Base-by-base conservation (phyloP, 2,113 vertebrate genomes). In the Seriola aureovittata region DNA sequence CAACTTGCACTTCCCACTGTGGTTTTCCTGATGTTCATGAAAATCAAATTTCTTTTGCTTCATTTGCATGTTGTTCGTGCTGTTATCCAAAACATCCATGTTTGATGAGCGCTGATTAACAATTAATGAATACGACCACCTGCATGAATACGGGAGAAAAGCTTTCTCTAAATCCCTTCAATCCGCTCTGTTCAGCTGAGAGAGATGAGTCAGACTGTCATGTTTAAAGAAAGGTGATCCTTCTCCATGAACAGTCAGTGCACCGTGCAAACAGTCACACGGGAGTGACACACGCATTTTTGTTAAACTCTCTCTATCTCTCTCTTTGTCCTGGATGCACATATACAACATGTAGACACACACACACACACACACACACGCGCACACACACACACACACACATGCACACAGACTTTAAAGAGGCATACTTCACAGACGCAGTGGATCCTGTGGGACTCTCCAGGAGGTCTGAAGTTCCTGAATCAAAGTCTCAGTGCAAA, bases 401-500 rank as follows among this genome's bases (percentile, higher is more conserved):
- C 25, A 62, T n/a, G 44, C 23, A 25, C 4, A 10, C 50, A 60
- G 57, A 59, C 75, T 81, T 88, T 78, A 71, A 86, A 86, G 64
- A 73, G 40, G 13, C 11, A 3, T 46, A 75, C 85, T 84, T 88
- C 76, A 89, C 79, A 89, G 76, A 64, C 21, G 4, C 63, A 0
- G 11, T 25, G 16, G 13, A 21, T 84, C 80, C 81, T 71, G 25
- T 1, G 77, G 75, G 81, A 83, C 48, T 69, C 54, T 85, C 57
- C 36, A 58, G 23, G 54, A 73, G 40, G 84, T 67, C 84, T 65
- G 83, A 71, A 62, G 38, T 76, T 55, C 57, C n/a, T 74, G 40
- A 75, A 85, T 90, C 82, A 84, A 84, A 80, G 78, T 80, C 70
- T 85, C 73, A 69, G 21, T 14, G 32, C 52, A 23, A 64, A 44